Evolutionary conservation across 2,797 vertebrate genomes (phyloP).

Genomic region (Pogoniulus pusillus): DNA sequence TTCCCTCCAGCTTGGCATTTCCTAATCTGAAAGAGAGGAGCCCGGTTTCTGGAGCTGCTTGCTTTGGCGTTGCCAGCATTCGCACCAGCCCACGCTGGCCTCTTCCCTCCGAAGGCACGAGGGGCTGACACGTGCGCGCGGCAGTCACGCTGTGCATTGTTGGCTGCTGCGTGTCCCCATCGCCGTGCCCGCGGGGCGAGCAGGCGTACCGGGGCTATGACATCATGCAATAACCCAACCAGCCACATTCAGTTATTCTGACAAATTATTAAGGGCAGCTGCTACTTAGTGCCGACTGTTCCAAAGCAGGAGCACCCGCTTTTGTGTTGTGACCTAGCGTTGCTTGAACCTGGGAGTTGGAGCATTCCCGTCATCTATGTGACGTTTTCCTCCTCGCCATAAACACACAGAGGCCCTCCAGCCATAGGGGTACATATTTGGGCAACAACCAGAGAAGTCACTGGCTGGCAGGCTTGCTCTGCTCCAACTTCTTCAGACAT

Average conservation of each 20-base stretch:
- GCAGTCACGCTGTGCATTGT: neutral
- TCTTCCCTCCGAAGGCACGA: neutral
- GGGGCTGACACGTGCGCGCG: neutral
- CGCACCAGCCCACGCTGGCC: neutral
- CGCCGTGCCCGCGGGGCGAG: neutral
- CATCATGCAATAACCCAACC: neutral
- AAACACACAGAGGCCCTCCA: neutral
- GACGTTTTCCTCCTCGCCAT: neutral
- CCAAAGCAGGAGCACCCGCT: neutral
- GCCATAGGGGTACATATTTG: neutral
- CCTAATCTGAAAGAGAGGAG: neutral
- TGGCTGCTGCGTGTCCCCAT: neutral
- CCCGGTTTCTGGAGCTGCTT: neutral
- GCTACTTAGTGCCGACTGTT: neutral
- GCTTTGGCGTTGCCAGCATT: neutral
- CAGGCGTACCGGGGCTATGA: neutral
- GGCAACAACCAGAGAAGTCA: neutral
- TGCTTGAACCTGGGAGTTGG: neutral
- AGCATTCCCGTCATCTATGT: neutral
- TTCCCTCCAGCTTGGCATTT: neutral
- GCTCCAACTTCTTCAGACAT: accelerated
- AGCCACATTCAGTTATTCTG: neutral
- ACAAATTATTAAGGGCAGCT: slow-evolving; percentile 15
- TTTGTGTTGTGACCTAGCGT: neutral
- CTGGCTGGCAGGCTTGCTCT: neutral